Base-by-base conservation (phyloP, 1,140 invertebrate species). In the Belonocnema kinseyi region DNA sequence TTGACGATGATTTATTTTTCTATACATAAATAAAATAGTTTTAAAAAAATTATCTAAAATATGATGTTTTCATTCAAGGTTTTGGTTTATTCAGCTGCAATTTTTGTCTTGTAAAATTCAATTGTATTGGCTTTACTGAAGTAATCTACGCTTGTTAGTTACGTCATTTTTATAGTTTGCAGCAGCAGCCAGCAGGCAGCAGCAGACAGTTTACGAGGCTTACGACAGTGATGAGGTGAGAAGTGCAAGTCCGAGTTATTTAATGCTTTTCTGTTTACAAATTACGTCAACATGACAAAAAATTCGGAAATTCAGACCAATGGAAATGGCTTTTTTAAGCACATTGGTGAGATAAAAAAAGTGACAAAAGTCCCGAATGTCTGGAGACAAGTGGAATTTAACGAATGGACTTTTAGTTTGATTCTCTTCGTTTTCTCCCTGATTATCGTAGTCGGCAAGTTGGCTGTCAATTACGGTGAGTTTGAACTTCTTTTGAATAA, bases 381-480 rank as follows among this genome's bases (percentile, higher is more conserved):
- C 8, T 83, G 81, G 83, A 58, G 54, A 33, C 77, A 40, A 51
- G 21, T 87, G 2, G 74, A 74, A 17, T 26, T 88, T 16, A 81
- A 87, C 52, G 88, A 89, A 52, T 82, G 84, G 81, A 86, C 80
- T 1, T 87, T 87, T 66, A 87, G 72, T 54, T 74, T 85, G 4
- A 56, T 84, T 17, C 74, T 89, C 0, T 82, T 89, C 16, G 14
- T 80, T 16, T 50, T 87, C 8, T 87, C 88, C 1, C 58, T 85
- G 10, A 73, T 80, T 8, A 85, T 89, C 14, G 77, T 88, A 10
- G 40, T 86, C 56, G 83, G 77, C 10, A 89, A 89, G 78, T 56
- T 88, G 10, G 84, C 79, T 51, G 17, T 83, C 0, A 86, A 86
- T 79, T 84, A 87, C 51, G 86, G 88, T 89, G 75, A 87, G 85